These are phyloP conservation scores for Vanessa cardui DNA, from an alignment of 2,888 invertebrate species.

Conservation along the genomic window DNA sequence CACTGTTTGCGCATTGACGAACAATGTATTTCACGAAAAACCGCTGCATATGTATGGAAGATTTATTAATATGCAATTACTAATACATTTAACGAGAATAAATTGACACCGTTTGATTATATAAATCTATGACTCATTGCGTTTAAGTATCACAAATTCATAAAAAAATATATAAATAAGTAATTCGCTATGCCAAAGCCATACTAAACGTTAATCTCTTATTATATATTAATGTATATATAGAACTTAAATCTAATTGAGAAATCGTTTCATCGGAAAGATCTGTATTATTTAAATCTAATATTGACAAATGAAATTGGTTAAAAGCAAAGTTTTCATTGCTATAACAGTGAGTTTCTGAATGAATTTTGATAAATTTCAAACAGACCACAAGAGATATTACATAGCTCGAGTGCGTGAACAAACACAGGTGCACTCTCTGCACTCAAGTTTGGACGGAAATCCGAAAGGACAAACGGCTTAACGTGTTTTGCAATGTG, in stretches of 20 bases:
- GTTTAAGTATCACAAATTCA: background rate
- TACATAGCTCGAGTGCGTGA: too few species aligned
- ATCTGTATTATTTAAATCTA: too few species aligned
- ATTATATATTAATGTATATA: background rate
- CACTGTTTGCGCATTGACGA: background rate
- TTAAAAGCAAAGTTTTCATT: too few species aligned
- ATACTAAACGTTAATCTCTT: background rate
- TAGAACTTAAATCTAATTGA: background rate
- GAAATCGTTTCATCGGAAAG: too few species aligned
- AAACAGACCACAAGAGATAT: too few species aligned
- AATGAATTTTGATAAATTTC: too few species aligned
- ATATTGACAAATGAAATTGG: too few species aligned
- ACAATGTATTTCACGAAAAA: background rate
- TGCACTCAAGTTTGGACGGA: too few species aligned
- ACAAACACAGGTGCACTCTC: too few species aligned
- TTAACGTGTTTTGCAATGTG: too few species aligned
- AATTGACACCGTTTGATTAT: background rate
- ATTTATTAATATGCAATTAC: background rate
- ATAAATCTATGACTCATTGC: background rate
- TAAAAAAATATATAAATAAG: slow-evolving; percentile 3
- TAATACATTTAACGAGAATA: background rate
- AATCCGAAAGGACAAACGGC: too few species aligned
- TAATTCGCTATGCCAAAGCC: background rate
- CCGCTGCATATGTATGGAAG: background rate
- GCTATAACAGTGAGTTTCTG: too few species aligned